Evolutionary conservation across 2,888 invertebrate genomes (phyloP), one percentile per base, ranked within the genome.

Genomic region (Mechanitis messenoides): DNA sequence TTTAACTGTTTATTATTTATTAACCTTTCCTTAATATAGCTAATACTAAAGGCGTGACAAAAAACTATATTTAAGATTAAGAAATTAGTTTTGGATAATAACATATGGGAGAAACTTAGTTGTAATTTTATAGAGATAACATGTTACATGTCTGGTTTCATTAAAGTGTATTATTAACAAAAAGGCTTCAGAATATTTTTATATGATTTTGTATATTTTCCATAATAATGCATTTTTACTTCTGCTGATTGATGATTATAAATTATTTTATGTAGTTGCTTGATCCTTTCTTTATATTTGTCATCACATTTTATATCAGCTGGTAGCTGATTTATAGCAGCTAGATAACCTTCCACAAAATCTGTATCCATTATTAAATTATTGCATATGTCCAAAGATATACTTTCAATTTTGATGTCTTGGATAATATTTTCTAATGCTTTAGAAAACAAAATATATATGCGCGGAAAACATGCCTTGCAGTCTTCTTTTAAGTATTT

Each of bases 371-470:
- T 64, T 6, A 83, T 65, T 59, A 85, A 70, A 53, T 69, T 60
- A 59, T 74, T 71, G 57, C 69, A 77, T 60, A 83, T 67, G 59
- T 62, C 58, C n/a, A 72, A 63, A 31, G 59, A 65, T 12, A 63
- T 58, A 42, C 60, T 58, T 2, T 69, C 53, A n/a, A 68, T 55
- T 35, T 73, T 58, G 45, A 72, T 63, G 5, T 55, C 58, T 12
- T 53, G 46, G n/a, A 69, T 12, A 42, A 75, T 56, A 33, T 71
- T 57, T 11, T 59, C 33, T 20, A 85, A 69, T 45, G 74, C 75
- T 64, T 71, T 77, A 2, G 73, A 67, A 67, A 78, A 86, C 12
- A 83, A 68, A 55, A 76, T 68, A 58, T 84, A 82, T 70, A 85
- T 81, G 33, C 77, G 76, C 4, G 81, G 65, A 65, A 83, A 84